These are phyloP conservation scores for Stomatorhinus ivindoensis DNA, from an alignment of 2,113 vertebrate genomes.

Conservation along the genomic window DNA sequence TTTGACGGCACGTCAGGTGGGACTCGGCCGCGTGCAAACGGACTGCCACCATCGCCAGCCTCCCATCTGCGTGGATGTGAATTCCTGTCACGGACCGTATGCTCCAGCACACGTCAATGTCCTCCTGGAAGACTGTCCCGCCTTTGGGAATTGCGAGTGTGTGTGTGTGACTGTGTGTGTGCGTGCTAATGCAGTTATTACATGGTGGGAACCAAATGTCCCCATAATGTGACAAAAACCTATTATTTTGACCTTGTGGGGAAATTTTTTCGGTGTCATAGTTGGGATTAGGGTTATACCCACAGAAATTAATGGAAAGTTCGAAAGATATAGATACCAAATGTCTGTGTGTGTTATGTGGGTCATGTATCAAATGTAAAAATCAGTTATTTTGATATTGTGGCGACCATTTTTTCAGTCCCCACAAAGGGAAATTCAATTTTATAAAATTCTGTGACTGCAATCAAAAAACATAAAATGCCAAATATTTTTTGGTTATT, in stretches of 20 bases:
- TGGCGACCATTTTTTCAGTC: too few species aligned
- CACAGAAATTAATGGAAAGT: background rate
- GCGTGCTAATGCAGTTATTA: background rate
- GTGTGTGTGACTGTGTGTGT: background rate
- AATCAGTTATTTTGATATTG: too few species aligned
- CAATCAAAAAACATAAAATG: too few species aligned
- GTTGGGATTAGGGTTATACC: background rate
- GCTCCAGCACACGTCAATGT: constrained; percentile 38
- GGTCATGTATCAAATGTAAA: too few species aligned
- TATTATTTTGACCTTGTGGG: background rate
- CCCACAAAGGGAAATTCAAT: too few species aligned
- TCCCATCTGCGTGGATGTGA: constrained; percentile 43
- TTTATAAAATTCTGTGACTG: too few species aligned
- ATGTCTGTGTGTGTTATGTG: background rate
- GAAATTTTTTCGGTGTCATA: background rate
- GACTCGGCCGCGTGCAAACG: constrained; percentile 35
- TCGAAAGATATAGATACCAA: background rate
- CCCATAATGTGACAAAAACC: background rate
- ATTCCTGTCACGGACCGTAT: constrained; percentile 55
- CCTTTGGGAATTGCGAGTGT: background rate
- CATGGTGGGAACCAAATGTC: background rate
- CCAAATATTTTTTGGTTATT: background rate
- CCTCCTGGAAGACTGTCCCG: background rate
- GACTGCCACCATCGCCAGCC: constrained; percentile 41
- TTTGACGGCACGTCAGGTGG: constrained; percentile 27